These are phyloP conservation scores for Lucinisca nassula DNA, from an alignment of 2,888 invertebrate species.

Conservation along the genomic window DNA sequence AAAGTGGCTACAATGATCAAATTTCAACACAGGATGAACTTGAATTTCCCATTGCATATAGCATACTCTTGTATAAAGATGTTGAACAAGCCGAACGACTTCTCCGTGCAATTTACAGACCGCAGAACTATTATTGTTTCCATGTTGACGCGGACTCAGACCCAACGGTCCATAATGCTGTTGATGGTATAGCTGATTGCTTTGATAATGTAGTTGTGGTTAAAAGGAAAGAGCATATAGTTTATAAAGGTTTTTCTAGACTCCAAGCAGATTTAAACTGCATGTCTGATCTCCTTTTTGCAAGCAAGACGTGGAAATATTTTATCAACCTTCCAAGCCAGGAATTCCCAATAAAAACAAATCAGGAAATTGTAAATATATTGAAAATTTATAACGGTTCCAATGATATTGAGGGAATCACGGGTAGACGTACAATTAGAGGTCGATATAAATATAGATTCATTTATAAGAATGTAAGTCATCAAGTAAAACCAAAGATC, in stretches of 20 bases:
- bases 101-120: conserved; percentile 83
- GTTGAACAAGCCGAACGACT: conserved; percentile 82
- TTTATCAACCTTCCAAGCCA: conserved; percentile 86
- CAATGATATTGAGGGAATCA: conserved; percentile 87
- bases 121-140: conserved; percentile 86
- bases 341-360: conserved; percentile 86
- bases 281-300: conserved; percentile 82
- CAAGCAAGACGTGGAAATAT: conserved; percentile 83
- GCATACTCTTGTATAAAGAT: conserved; percentile 83
- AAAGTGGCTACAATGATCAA: conserved; percentile 64
- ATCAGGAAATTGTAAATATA: conserved; percentile 86
- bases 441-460: conserved; percentile 61
- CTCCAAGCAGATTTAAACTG: conserved; percentile 87
- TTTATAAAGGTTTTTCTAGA: conserved; percentile 85
- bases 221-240: conserved; percentile 82
- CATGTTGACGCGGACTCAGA: conserved; percentile 84
- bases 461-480: conserved; percentile 63
- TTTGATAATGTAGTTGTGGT: conserved; percentile 86
- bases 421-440: conserved; percentile 72
- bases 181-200: conserved; percentile 79
- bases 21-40: conserved; percentile 69
- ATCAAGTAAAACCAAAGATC: conserved; percentile 41
- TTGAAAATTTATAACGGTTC: conserved; percentile 86
- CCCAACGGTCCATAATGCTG: conserved; percentile 68
- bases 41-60: conserved; percentile 84